phyloP scores from a whole-genome alignment of 1,140 invertebrate genomes.

The Dendroctonus valens region DNA sequence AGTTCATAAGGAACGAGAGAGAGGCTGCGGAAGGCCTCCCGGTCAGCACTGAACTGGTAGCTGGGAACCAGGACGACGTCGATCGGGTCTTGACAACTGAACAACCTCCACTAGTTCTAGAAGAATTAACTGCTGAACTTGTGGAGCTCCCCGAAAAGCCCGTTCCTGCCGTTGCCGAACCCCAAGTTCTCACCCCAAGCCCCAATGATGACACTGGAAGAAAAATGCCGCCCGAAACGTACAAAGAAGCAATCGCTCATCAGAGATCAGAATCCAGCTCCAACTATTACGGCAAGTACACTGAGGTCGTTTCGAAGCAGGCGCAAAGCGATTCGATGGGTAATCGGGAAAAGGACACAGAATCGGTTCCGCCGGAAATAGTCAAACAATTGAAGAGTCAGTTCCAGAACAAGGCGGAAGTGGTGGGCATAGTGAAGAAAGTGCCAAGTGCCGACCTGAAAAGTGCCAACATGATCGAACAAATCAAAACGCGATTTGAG shows the following conservation, averaged over 20 bases:
- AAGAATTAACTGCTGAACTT: not conserved
- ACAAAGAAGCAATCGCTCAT: slow-evolving; percentile 34
- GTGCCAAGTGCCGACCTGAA: slow-evolving; percentile 35
- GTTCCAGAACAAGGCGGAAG: slow-evolving; percentile 35
- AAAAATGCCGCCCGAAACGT: slow-evolving; percentile 27
- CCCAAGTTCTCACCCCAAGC: not conserved
- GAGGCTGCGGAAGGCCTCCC: slow-evolving; percentile 19
- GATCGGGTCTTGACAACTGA: no score
- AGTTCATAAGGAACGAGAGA: slow-evolving; percentile 26
- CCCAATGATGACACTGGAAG: slow-evolving; percentile 3
- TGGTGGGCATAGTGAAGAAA: slow-evolving; percentile 27
- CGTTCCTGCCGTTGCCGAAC: not conserved
- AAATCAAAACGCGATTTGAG: slow-evolving; percentile 47
- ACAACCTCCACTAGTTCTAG: not conserved
- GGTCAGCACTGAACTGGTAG: not conserved
- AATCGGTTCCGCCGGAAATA: slow-evolving; percentile 40
- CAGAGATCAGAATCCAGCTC: slow-evolving; percentile 29
- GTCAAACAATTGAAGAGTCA: slow-evolving; percentile 44
- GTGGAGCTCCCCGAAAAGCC: not conserved
- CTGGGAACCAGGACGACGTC: not conserved
- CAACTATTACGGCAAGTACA: slow-evolving; percentile 38
- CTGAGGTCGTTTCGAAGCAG: slow-evolving; percentile 33
- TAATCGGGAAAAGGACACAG: slow-evolving; percentile 38
- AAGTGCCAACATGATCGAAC: slow-evolving; percentile 41
- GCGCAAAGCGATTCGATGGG: slow-evolving; percentile 16